Evolutionary conservation across 2,888 invertebrate species (phyloP), one percentile per base, ranked within the genome.

Genomic region (Papilio demoleus): DNA sequence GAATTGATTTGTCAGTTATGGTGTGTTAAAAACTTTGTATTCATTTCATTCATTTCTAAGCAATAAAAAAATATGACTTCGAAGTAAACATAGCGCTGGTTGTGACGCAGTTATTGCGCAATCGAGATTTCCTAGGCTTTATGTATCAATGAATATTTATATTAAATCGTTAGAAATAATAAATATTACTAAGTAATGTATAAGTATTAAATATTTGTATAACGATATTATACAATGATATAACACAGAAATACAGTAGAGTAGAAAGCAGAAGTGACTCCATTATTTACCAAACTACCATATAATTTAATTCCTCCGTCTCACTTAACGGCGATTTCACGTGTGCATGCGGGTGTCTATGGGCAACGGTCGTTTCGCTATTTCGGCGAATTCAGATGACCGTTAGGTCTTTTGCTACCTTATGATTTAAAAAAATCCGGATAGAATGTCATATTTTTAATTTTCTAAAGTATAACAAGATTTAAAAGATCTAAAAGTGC

Each of bases 71-170:
- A 53, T 27, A 53, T 27, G 8, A 53, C 8, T 53, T 53, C 53
- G 27, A 53, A 53, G 53, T 53, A 53, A 53, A 53, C 53, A 53
- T 53, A 50, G 50, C 14, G 17, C 24, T 6, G 22, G n/a, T 12
- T 50, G 50, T 53, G 53, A 27, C 53, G 53, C n/a, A 50, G 53
- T 53, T 27, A n/a, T 27, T 53, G 27, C 53, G 53, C 53, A 27
- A 27, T 27, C 27, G 27, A 27, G 27, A 53, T 27, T 27, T 6
- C n/a, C 53, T 27, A n/a, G 14, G 53, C 22, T 53, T 27, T 53
- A 53, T 53, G 27, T 53, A 27, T 27, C 4, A 53, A 53, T 53
- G 53, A 53, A 53, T 53, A 53, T 53, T 50, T 24, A 27, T 53
- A 27, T 53, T 27, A 53, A 53, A 27, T 53, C n/a, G 27, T n/a